Base-by-base conservation (phyloP, 2,113 vertebrate genomes). In the Spea multiplicata region DNA sequence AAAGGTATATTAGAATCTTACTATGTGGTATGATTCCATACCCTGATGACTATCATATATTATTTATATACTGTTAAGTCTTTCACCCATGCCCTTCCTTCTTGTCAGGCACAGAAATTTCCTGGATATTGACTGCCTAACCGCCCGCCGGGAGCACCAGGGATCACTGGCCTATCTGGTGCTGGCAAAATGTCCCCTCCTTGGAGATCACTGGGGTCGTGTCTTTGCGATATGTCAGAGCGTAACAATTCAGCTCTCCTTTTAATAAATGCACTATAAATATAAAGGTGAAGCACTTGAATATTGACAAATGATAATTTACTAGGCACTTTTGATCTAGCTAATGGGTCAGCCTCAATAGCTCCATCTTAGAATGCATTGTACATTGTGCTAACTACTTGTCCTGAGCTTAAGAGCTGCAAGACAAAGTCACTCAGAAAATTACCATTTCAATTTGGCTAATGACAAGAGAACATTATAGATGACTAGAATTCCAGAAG, bases 261-360 rank as follows among this genome's bases (percentile, higher is more conserved):
- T 72, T 53, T 81, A 65, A 76, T 13, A 12, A 13, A 59, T 13
- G 55, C 14, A 82, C 83, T 85, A 85, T 84, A 82, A 86, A 85
- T 88, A 87, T 86, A 85, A 80, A 61, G 81, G 84, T 85, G 66
- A 83, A 84, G 86, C 83, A 84, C 88, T 88, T 83, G 75, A 44
- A 83, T 88, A 89, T 87, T 84, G 87, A 89, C 85, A 84, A 84
- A 85, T 84, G 84, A 84, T 71, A 88, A 84, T 87, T 86, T 85
- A 80, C 83, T 78, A 86, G 68, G 74, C 75, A 81, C 53, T 49
- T 83, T 86, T 0, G 0, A 84, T 84, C 82, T 82, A 83, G 86
- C 87, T 89, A 91, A 90, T 88, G 86, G 86, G 66, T 71, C 75
- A 52, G 66, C 57, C 66, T 76, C 44, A 5, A 77, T 5, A 46